Percentiles rank a stretch among this genome's conserved stretches.
phyloP scores from a whole-genome alignment of 2,888 invertebrate species.

The Exephanes ischioxanthus region DNA sequence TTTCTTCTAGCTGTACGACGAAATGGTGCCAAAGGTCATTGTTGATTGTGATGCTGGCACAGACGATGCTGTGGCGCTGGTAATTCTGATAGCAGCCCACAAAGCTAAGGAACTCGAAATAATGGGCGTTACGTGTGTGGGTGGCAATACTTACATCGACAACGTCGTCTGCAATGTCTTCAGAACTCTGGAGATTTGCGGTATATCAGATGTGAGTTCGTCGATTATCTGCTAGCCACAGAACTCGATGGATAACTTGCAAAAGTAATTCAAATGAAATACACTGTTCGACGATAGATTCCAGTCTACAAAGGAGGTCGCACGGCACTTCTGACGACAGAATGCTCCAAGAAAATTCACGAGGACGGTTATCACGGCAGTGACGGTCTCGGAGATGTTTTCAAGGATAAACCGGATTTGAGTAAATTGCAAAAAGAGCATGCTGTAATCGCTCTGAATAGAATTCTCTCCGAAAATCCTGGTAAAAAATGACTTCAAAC shows the following conservation, averaged over 20 bases:
- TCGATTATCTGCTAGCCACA: constrained; percentile 31
- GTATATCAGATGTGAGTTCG: constrained; percentile 88
- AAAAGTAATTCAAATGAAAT: neutral
- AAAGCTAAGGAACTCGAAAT: constrained; percentile 85
- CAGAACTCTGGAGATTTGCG: constrained; percentile 88
- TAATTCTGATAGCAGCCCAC: constrained; percentile 87
- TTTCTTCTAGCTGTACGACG: neutral
- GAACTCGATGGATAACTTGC: neutral
- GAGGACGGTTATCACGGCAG: constrained; percentile 87
- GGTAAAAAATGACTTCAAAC: constrained; percentile 80
- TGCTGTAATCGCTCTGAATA: constrained; percentile 88
- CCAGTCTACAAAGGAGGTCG: constrained; percentile 90
- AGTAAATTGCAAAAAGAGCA: constrained; percentile 86
- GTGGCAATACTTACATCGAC: constrained; percentile 90
- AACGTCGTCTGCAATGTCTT: constrained; percentile 90
- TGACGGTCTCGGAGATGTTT: constrained; percentile 91
- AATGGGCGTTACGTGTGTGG: constrained; percentile 90
- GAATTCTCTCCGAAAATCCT: constrained; percentile 86
- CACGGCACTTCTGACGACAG: constrained; percentile 84
- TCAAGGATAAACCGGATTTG: constrained; percentile 84
- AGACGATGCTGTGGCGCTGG: constrained; percentile 89
- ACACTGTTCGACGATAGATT: constrained; percentile 85
- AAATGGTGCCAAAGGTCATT: constrained; percentile 82
- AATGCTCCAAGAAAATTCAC: constrained; percentile 79
- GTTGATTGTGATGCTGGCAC: constrained; percentile 89